phyloP scores from a whole-genome alignment of 2,888 invertebrate species.

The Tenthredo notha region DNA sequence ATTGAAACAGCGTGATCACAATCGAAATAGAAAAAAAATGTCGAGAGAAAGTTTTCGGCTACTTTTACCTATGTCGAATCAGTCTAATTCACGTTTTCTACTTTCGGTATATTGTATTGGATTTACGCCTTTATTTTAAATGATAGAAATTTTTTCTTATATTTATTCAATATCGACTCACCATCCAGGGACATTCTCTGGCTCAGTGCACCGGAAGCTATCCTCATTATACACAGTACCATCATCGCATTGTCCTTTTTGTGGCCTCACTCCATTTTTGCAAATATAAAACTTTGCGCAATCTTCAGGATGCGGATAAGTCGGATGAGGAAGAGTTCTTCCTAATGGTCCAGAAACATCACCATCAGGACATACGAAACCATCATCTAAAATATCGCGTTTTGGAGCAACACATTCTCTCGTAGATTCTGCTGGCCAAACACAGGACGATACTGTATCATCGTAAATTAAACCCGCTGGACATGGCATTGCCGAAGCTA shows the following conservation, averaged over 20 bases:
- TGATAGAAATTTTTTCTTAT: neutral
- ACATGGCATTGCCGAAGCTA: constrained; percentile 81
- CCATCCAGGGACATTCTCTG: constrained; percentile 89
- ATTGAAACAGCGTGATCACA: neutral
- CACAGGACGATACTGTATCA: constrained; percentile 86
- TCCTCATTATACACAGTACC: constrained; percentile 90
- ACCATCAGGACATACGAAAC: constrained; percentile 88
- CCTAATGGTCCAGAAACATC: constrained; percentile 85
- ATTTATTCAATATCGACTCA: constrained; percentile 74
- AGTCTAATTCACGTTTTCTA: neutral
- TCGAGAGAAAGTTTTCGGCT: neutral
- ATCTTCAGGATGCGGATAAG: constrained; percentile 89
- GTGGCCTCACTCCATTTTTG: constrained; percentile 87
- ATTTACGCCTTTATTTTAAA: neutral
- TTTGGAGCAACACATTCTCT: constrained; percentile 80
- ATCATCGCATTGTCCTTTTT: constrained; percentile 86
- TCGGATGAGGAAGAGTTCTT: constrained; percentile 86
- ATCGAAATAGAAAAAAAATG: neutral
- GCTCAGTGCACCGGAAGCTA: constrained; percentile 88
- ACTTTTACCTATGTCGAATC: neutral
- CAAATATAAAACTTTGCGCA: constrained; percentile 92
- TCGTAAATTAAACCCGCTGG: constrained; percentile 90
- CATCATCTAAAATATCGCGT: constrained; percentile 86
- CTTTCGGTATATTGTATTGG: neutral
- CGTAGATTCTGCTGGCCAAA: constrained; percentile 85